Base-by-base conservation (phyloP, 2,113 vertebrate genomes). In the Lycocorax pyrrhopterus region DNA sequence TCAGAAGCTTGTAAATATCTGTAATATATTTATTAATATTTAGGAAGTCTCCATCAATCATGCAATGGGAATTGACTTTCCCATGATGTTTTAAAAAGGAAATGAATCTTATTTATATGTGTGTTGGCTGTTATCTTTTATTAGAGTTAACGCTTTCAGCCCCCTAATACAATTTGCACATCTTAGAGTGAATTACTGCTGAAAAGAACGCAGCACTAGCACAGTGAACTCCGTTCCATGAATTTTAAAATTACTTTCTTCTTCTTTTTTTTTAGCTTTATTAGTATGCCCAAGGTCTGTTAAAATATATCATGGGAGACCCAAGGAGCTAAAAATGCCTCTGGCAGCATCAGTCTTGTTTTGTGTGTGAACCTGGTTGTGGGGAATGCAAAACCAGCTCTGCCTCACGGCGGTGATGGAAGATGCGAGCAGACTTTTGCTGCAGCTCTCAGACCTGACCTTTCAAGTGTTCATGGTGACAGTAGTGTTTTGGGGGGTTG, bases 1-100 rank as follows among this genome's bases (percentile, higher is more conserved):
- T 51, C 89, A 51, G 92, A 89, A 84, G 66, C 51, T 91, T 98
- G 97, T 98, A 98, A 97, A 98, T 98, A 98, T 6, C 23, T 98
- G 97, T 98, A 98, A 90, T 94, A 96, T 98, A 97, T 96, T 95
- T 97, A 96, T 97, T 97, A 97, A 91, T 95, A 92, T 95, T 97
- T 96, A 94, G 96, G 96, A 95, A 93, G 78, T 47, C 87, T 80
- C 94, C 95, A 89, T 96, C 94, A 58, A 55, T 89, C 95, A 86
- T 37, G 66, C 63, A 78, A 4, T 29, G 76, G 96, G 91, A 95
- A 96, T 92, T 87, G 90, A 91, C 63, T 74, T 91, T 97, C 91
- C 92, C 89, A 18, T 84, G 56, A 63, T 79, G 89, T 97, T 94
- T 94, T 68, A 94, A 95, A 95, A 96, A 92, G 92, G 79, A 97